Percentiles rank a stretch among this genome's conserved stretches.
Evolutionary conservation across 2,797 vertebrate genomes (phyloP).

Genomic region (Poeciliopsis infans): DNA sequence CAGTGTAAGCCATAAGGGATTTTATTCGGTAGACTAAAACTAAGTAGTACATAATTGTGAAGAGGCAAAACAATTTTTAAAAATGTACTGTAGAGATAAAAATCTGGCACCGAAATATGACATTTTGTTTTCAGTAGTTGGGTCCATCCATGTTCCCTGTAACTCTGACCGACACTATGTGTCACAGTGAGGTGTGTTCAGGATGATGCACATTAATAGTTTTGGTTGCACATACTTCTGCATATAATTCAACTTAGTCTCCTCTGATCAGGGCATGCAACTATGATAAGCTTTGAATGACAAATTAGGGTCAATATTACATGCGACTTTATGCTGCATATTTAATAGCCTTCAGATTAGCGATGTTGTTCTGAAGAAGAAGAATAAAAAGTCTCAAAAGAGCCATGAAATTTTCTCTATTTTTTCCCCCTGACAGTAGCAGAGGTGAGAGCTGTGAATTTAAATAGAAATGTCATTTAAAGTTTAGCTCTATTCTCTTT

Average conservation of each 20-base stretch:
- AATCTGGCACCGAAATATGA: background rate
- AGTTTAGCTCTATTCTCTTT: conserved; percentile 23
- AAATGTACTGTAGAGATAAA: background rate
- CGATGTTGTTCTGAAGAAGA: conserved; percentile 24
- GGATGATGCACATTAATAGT: background rate
- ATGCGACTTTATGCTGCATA: conserved; percentile 20
- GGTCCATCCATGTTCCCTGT: background rate
- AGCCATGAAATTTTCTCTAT: background rate
- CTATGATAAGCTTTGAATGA: conserved; percentile 23
- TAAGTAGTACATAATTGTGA: background rate
- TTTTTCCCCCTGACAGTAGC: background rate
- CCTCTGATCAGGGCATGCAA: background rate
- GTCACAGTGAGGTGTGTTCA: background rate
- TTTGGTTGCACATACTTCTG: background rate
- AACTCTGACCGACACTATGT: background rate
- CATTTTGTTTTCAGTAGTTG: background rate
- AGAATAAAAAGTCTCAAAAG: conserved; percentile 20
- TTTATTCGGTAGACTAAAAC: background rate
- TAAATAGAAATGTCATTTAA: conserved; percentile 22
- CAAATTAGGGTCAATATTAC: conserved; percentile 13
- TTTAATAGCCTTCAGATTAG: conserved; percentile 20
- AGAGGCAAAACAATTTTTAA: background rate
- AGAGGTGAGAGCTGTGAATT: conserved; percentile 18
- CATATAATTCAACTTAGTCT: background rate
- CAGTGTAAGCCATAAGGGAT: background rate